phyloP scores from a whole-genome alignment of 2,797 vertebrate genomes.

The Zonotrichia albicollis region DNA sequence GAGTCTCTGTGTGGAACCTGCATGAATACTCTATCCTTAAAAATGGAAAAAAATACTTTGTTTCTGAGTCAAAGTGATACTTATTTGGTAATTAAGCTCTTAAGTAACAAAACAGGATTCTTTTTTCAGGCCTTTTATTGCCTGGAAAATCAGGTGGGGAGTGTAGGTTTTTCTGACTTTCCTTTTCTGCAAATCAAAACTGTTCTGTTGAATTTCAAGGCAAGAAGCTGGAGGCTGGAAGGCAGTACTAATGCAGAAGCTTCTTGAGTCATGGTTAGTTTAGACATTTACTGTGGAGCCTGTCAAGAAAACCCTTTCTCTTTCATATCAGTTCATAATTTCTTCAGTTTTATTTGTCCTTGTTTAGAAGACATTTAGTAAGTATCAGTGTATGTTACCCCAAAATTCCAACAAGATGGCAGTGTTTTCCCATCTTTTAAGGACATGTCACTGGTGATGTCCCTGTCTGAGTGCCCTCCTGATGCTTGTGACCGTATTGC shows the following conservation, averaged over 20 bases:
- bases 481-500: neutral
- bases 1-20: neutral
- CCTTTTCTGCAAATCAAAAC: neutral
- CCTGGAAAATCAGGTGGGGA: neutral
- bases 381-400: neutral
- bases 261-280: neutral
- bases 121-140: neutral
- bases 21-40: neutral
- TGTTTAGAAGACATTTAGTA: neutral
- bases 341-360: neutral
- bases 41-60: accelerated
- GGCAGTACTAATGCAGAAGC: neutral
- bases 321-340: neutral
- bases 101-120: neutral
- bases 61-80: neutral
- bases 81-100: neutral
- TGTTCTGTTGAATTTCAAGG: neutral
- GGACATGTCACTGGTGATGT: neutral
- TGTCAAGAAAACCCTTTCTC: neutral
- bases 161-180: neutral
- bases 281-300: neutral
- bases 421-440: neutral
- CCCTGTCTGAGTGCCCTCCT: neutral
- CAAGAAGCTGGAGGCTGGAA: neutral
- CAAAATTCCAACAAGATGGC: neutral